Conservation (phyloP, 2,797 vertebrate genomes). For the Sebastiscus tertius region DNA sequence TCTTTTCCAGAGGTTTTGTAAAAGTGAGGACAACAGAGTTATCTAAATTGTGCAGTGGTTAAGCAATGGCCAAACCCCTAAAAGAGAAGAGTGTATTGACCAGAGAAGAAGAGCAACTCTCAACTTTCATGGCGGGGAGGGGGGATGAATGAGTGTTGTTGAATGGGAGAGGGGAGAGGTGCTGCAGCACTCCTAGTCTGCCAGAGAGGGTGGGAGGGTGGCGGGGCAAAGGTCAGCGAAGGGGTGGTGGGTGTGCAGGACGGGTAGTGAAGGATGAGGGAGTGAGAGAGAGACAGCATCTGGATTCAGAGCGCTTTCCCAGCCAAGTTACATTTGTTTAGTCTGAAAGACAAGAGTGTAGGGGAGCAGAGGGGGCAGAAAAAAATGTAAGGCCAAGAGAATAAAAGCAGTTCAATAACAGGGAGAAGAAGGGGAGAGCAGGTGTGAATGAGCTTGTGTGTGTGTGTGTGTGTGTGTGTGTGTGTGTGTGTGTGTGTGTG, state of each 20-base stretch:
- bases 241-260: not conserved
- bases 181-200: conserved; percentile 49
- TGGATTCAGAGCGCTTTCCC: conserved; percentile 93
- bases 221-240: conserved; percentile 53
- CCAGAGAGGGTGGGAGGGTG: conserved; percentile 44
- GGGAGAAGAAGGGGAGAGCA: conserved; percentile 30
- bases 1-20: conserved; percentile 17
- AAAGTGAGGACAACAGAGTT: conserved; percentile 30
- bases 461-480: not conserved
- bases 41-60: conserved; percentile 46
- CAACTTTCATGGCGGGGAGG: conserved; percentile 72
- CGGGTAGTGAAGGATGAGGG: conserved; percentile 62
- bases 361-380: conserved; percentile 29
- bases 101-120: conserved; percentile 61
- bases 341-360: conserved; percentile 84
- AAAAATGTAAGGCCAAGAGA: conserved; percentile 50
- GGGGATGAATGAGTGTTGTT: conserved; percentile 47
- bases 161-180: conserved; percentile 57
- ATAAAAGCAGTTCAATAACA: conserved; percentile 63
- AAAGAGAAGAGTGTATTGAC: conserved; percentile 41
- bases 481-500: not conserved
- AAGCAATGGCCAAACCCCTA: conserved; percentile 77
- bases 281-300: conserved; percentile 87
- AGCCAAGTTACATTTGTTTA: conserved; percentile 98
- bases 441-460: conserved; percentile 35